Conservation (phyloP, 2,797 vertebrate genomes). For the Pangasius macronema region DNA sequence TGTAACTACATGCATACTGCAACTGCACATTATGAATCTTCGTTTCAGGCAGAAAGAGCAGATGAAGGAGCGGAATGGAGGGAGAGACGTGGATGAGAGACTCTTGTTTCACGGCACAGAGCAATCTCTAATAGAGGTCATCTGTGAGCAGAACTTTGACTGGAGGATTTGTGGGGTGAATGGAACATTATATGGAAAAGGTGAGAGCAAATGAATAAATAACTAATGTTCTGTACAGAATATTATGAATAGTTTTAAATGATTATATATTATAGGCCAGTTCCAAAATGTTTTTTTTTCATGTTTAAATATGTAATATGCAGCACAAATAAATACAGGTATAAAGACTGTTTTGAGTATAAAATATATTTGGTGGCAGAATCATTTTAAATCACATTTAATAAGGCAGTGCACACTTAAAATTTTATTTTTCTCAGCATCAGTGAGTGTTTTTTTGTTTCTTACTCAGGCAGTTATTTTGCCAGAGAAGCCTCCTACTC, state of each 20-base stretch:
- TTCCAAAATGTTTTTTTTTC: background rate
- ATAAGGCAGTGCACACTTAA: background rate
- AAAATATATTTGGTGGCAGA: too few relatives aligned
- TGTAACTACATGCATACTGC: background rate
- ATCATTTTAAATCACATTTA: background rate
- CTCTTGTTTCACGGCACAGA: conserved; percentile 80
- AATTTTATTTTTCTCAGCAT: background rate
- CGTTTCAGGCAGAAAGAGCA: conserved; percentile 73
- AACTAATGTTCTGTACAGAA: background rate
- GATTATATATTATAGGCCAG: background rate
- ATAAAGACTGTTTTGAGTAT: background rate
- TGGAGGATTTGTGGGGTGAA: conserved; percentile 79
- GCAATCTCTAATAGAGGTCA: conserved; percentile 65
- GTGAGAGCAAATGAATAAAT: conserved; percentile 54
- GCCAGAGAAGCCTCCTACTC: conserved; percentile 87
- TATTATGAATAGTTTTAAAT: background rate
- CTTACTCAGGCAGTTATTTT: conserved; percentile 87
- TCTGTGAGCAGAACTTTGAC: conserved; percentile 85
- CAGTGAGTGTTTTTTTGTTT: background rate
- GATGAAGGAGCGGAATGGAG: conserved; percentile 72
- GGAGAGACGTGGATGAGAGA: conserved; percentile 62
- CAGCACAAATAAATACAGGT: background rate
- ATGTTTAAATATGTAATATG: background rate
- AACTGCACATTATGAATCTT: background rate
- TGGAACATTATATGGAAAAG: conserved; percentile 77